These are phyloP conservation scores for Aphelocoma coerulescens DNA, from an alignment of 2,113 vertebrate species.

Conservation along the genomic window DNA sequence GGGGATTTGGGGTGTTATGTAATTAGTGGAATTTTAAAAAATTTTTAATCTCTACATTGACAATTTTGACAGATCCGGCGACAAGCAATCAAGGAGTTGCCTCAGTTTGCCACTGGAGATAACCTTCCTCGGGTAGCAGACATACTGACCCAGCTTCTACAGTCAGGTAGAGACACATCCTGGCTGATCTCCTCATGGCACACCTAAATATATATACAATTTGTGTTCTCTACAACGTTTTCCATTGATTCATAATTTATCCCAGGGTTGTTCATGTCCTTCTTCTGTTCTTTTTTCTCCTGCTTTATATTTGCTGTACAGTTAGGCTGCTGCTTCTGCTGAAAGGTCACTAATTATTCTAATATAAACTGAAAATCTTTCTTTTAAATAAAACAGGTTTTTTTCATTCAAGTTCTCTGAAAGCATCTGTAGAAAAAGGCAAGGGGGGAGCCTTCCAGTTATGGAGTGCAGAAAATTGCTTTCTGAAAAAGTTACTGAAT, in stretches of 20 bases:
- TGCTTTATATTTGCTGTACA: not conserved
- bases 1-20: not conserved
- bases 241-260: not conserved
- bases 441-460: not conserved
- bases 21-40: not conserved
- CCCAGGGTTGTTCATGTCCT: not conserved
- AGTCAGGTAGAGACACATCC: slow-evolving; percentile 80
- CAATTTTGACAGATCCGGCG: slow-evolving; percentile 83
- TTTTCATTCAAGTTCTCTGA: not conserved
- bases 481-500: not conserved
- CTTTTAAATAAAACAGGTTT: not conserved
- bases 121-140: slow-evolving; percentile 95
- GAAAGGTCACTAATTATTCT: not conserved
- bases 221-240: not conserved
- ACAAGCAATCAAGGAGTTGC: slow-evolving; percentile 96
- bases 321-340: not conserved
- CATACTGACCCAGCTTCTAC: slow-evolving; percentile 93
- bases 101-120: slow-evolving; percentile 93
- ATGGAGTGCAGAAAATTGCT: not conserved
- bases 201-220: not conserved
- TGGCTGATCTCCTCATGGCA: not conserved
- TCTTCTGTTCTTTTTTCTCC: not conserved
- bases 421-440: not conserved
- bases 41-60: not conserved
- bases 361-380: not conserved